phyloP scores from a whole-genome alignment of 37 sponge, comb jelly and placozoan species.

The Petrosia ficiformis region DNA sequence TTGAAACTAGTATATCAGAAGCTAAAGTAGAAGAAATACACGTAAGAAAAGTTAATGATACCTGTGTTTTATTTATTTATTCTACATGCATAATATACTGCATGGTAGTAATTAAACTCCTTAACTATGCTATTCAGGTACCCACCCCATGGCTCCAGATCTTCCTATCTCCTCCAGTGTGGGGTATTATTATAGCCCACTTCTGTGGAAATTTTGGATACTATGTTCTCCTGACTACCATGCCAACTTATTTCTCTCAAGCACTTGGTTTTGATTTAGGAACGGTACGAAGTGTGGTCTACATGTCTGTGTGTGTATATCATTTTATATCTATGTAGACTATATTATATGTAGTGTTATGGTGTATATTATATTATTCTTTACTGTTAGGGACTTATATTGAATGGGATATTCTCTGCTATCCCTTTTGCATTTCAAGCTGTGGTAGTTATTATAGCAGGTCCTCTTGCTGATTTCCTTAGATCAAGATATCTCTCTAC shows the following conservation, averaged over 20 bases:
- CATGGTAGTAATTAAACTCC: not conserved
- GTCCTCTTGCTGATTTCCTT: slow-evolving; percentile 64
- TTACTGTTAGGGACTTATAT: not conserved
- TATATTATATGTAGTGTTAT: not conserved
- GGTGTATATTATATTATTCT: not conserved
- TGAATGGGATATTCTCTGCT: slow-evolving; percentile 73
- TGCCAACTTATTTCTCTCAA: slow-evolving; percentile 80
- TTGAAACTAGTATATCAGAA: slow-evolving; percentile 46
- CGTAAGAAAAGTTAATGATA: too few relatives aligned
- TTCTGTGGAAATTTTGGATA: slow-evolving; percentile 86
- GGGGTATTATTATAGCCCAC: slow-evolving; percentile 76
- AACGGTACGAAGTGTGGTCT: not conserved
- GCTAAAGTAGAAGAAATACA: not conserved
- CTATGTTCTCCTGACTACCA: slow-evolving; percentile 83
- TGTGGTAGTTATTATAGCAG: slow-evolving; percentile 27
- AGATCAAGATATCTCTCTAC: slow-evolving; percentile 50
- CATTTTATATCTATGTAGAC: too few relatives aligned
- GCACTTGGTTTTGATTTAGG: slow-evolving; percentile 22
- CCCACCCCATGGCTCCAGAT: slow-evolving; percentile 69
- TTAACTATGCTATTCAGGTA: not conserved
- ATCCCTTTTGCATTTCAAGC: slow-evolving; percentile 61
- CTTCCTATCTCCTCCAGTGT: slow-evolving; percentile 74
- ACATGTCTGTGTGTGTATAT: too few relatives aligned
- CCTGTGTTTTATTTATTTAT: not conserved
- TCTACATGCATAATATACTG: not conserved